Conservation (phyloP, 2,113 vertebrate genomes). For the Rhynchomys soricoides region DNA sequence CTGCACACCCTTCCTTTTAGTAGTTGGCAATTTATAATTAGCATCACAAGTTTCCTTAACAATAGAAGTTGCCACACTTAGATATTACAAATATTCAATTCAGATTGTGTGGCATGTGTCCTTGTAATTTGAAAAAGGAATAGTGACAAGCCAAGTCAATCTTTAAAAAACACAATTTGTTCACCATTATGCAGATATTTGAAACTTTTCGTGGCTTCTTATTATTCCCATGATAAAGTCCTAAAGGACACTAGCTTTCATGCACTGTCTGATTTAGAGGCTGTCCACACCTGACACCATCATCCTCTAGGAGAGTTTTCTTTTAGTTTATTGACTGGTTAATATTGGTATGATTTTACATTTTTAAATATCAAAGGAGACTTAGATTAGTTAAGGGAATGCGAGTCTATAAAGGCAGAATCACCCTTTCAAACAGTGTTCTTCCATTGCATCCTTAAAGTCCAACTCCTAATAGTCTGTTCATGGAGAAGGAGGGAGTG, state of each 20-base stretch:
- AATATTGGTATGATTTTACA: background rate
- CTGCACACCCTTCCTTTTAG: background rate
- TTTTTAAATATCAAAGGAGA: conserved; percentile 45
- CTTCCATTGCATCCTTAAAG: conserved; percentile 68
- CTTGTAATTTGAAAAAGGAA: conserved; percentile 10
- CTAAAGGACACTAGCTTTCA: background rate
- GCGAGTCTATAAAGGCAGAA: conserved; percentile 1
- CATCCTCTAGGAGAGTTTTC: background rate
- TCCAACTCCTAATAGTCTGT: conserved; percentile 33
- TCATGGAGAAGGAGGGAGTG: conserved; percentile 50
- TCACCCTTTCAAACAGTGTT: conserved; percentile 54
- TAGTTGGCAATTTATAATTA: background rate
- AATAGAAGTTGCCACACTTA: background rate
- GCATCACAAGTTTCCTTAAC: background rate
- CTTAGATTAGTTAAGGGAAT: conserved; percentile 34
- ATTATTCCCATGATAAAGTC: background rate
- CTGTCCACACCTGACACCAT: rapidly evolving
- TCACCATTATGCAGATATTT: background rate
- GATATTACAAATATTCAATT: background rate
- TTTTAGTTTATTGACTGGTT: conserved; percentile 52
- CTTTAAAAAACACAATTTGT: background rate
- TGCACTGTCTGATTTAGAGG: background rate
- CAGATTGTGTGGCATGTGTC: background rate
- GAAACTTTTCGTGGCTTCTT: background rate
- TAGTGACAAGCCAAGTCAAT: background rate